A percentile compares a stretch with the other conserved stretches of the same genome.
Conservation (phyloP, 1,140 invertebrate genomes). For the Caenorhabditis tropicalis region DNA sequence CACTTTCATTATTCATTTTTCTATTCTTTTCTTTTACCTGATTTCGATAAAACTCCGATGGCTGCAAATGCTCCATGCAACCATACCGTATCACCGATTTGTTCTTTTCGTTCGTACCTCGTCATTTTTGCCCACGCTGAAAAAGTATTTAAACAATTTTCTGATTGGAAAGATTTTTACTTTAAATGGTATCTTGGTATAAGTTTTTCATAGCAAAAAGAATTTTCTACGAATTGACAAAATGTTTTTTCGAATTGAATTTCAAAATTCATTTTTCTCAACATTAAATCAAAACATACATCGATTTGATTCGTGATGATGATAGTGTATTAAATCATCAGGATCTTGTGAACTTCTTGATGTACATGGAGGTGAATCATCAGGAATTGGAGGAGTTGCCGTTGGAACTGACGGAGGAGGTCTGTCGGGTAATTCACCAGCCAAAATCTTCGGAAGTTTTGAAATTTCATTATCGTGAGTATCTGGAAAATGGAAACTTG, state of each 20-base stretch:
- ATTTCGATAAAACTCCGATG: conserved; percentile 65
- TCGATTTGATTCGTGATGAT: conserved; percentile 31
- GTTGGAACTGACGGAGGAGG: conserved; percentile 35
- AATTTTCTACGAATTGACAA: too few relatives aligned
- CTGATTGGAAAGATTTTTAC: not conserved
- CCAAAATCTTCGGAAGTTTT: conserved; percentile 19
- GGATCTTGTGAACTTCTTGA: conserved; percentile 36
- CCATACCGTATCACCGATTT: conserved; percentile 68
- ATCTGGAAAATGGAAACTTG: not conserved
- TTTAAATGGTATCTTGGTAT: not conserved
- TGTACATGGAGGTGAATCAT: conserved; percentile 39
- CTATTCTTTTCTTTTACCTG: too few relatives aligned
- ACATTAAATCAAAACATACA: not conserved
- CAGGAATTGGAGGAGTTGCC: conserved; percentile 31
- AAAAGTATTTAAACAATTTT: not conserved
- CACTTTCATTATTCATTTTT: too few relatives aligned
- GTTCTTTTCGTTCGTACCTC: conserved; percentile 67
- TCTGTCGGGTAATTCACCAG: conserved; percentile 26
- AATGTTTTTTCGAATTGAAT: too few relatives aligned
- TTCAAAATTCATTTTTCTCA: not conserved
- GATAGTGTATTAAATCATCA: conserved; percentile 12
- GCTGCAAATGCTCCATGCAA: conserved; percentile 70
- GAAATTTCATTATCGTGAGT: conserved; percentile 6
- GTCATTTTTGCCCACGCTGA: conserved; percentile 69
- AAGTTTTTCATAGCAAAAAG: not conserved